Percentiles rank a stretch among this genome's conserved stretches.
Conservation (phyloP, 2,113 vertebrate genomes). For the Scopus umbretta region DNA sequence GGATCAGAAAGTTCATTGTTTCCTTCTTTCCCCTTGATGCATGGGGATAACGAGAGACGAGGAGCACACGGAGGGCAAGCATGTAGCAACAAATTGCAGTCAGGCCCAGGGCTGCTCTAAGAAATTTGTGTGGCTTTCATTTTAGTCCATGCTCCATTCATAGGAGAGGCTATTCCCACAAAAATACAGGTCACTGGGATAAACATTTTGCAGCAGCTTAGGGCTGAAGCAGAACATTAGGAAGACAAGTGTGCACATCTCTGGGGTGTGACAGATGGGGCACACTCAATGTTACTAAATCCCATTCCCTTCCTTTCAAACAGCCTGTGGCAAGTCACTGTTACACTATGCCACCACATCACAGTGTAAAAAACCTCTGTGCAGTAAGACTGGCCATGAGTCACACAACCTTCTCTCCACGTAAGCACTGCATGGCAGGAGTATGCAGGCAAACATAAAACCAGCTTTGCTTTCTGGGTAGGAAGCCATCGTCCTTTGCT, state of each 20-base stretch:
- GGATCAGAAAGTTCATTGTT: constrained; percentile 11
- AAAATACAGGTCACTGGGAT: neutral
- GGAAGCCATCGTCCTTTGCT: neutral
- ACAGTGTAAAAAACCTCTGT: neutral
- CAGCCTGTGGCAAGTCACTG: constrained; percentile 23
- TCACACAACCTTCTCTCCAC: neutral
- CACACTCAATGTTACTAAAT: neutral
- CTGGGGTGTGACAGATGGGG: neutral
- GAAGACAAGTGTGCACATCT: neutral
- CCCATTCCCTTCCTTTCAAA: neutral
- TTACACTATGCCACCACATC: neutral
- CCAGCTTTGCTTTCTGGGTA: neutral
- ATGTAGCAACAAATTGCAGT: neutral
- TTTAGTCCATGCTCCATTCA: neutral
- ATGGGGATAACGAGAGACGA: neutral
- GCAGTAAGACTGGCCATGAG: neutral
- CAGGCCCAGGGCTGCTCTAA: neutral
- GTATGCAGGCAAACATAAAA: neutral
- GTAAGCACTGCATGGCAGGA: neutral
- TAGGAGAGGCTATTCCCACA: neutral
- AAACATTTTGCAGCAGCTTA: neutral
- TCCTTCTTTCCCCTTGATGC: neutral
- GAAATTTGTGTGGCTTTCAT: neutral
- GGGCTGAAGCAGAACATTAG: neutral
- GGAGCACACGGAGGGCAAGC: neutral